Conservation (phyloP, 2,797 vertebrate genomes). For the Onychomys arenicola region DNA sequence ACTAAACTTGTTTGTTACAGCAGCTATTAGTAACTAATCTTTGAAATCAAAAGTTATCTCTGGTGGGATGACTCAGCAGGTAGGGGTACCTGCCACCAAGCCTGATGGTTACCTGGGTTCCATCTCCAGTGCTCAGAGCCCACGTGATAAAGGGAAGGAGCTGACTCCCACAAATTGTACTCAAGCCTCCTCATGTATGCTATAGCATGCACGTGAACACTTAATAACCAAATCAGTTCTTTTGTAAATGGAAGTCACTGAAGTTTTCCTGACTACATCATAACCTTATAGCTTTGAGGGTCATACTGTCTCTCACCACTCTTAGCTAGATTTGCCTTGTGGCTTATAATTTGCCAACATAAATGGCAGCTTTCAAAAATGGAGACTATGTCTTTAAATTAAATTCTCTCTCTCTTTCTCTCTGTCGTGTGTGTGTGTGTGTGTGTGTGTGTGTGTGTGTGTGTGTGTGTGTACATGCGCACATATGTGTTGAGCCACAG, state of each 20-base stretch:
- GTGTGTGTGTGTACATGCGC: not conserved
- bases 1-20: constrained; percentile 4
- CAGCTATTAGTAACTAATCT: not conserved
- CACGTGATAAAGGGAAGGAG: not conserved
- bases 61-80: not conserved
- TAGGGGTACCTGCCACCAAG: not conserved
- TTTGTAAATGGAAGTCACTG: not conserved
- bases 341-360: not conserved
- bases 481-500: not conserved
- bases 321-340: not conserved
- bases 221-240: too few relatives aligned
- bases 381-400: not conserved
- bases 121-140: not conserved
- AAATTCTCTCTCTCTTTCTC: not conserved
- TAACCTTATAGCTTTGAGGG: constrained; percentile 1
- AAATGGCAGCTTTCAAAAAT: not conserved
- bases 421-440: not conserved
- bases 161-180: not conserved
- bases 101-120: not conserved
- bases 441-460: not conserved
- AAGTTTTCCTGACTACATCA: not conserved
- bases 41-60: not conserved
- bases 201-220: not conserved
- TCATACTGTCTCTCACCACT: not conserved
- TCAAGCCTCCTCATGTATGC: not conserved